phyloP scores from a whole-genome alignment of 2,113 vertebrate species.

The Cynopterus brachyotis region DNA sequence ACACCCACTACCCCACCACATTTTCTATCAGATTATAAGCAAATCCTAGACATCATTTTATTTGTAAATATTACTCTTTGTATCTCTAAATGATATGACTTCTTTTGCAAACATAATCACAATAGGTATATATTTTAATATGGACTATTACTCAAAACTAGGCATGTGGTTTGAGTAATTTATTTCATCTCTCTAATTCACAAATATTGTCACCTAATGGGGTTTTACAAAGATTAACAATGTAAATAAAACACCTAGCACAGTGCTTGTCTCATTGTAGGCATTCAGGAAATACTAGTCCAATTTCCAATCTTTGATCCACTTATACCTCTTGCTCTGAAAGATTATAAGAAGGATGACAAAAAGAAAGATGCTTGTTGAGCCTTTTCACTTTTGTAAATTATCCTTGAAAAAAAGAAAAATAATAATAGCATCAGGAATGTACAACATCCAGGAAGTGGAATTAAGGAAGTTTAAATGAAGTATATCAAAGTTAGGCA shows the following conservation, averaged over 20 bases:
- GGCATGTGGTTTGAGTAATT: neutral
- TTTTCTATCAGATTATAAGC: neutral
- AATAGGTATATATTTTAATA: conserved; percentile 20
- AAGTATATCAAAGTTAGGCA: neutral
- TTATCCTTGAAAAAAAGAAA: neutral
- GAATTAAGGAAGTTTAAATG: neutral
- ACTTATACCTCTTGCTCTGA: neutral
- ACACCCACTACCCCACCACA: neutral
- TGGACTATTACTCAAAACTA: neutral
- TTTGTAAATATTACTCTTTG: neutral
- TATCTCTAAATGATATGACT: neutral
- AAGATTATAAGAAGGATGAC: neutral
- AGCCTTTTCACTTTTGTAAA: neutral
- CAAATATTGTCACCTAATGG: neutral
- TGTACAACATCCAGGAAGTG: neutral
- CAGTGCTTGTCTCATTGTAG: neutral
- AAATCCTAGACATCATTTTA: neutral
- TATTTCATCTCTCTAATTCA: neutral
- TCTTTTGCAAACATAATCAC: neutral
- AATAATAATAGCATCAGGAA: neutral
- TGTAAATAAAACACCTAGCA: neutral
- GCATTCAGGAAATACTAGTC: neutral
- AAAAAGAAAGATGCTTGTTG: neutral
- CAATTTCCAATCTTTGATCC: neutral
- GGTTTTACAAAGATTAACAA: conserved; percentile 9